These are phyloP conservation scores for Spheniscus mendiculus DNA, from an alignment of 2,113 vertebrate genomes.

Conservation along the genomic window DNA sequence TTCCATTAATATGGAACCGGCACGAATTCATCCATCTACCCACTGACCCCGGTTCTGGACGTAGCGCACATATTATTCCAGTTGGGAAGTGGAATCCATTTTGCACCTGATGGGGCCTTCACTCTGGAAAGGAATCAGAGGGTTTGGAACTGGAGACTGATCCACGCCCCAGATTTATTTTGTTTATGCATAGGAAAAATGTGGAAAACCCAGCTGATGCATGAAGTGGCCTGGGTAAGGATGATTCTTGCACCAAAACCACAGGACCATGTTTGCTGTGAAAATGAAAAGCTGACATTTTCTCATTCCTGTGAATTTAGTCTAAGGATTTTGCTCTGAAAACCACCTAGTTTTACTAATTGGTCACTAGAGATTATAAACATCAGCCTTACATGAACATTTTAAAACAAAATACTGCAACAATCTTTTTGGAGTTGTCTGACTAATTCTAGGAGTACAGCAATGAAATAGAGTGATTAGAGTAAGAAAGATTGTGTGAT, in stretches of 20 bases:
- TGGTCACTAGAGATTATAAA: not conserved
- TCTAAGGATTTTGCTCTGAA: not conserved
- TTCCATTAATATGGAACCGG: not conserved
- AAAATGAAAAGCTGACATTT: not conserved
- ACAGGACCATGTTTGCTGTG: not conserved
- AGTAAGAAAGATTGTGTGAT: not conserved
- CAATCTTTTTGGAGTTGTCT: not conserved
- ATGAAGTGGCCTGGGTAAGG: not conserved
- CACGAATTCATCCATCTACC: not conserved
- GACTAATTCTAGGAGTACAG: not conserved
- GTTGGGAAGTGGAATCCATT: not conserved
- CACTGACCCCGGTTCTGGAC: not conserved
- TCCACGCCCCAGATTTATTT: slow-evolving; percentile 21
- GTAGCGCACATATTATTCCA: not conserved
- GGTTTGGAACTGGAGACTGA: not conserved
- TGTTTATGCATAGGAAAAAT: slow-evolving; percentile 28
- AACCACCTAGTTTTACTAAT: not conserved
- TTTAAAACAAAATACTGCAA: not conserved
- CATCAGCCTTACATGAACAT: not conserved
- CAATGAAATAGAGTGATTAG: not conserved
- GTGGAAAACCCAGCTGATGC: slow-evolving; percentile 38
- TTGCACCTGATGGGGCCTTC: not conserved
- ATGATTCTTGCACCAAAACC: not conserved
- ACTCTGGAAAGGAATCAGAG: slow-evolving; percentile 32
- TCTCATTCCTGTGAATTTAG: not conserved